Evolutionary conservation across 2,113 vertebrate genomes (phyloP), one percentile per base, ranked within the genome.

Genomic region (Vulpes ferrilata): DNA sequence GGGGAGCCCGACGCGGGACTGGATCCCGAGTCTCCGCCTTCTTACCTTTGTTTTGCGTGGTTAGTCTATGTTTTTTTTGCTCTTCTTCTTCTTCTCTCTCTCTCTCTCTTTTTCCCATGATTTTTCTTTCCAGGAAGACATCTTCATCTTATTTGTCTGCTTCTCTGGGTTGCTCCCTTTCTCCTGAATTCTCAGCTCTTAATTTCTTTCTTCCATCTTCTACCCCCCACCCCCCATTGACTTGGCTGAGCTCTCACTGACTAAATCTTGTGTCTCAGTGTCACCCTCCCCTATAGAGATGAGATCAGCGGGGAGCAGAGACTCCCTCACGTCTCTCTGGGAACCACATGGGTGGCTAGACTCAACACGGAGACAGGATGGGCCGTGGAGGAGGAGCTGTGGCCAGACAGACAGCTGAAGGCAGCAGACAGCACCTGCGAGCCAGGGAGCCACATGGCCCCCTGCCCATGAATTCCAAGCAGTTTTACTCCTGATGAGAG

Each of bases 211-310:
- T 7, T 78, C 11, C 12, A 30, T n/a, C 27, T 30, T 43, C 38
- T 20, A 0, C n/a, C 15, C 19, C 15, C 2, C 4, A 9, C 22
- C 11, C 62, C 15, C 7, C 53, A 23, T 11, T 7, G 2, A 8
- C 11, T 57, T 74, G 62, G 48, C 51, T 51, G 48, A 67, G 35
- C 35, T 65, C 8, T 53, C 27, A 17, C 48, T 90, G 43, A 48
- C 13, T 8, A 38, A 32, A 38, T 27, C 27, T 9, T 10, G 38
- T 22, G 30, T 43, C 11, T 67, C 23, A 6, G 1, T 12, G 19
- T 8, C 43, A 15, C 16, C 76, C 0, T 23, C 17, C 43, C 10
- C 64, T 86, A 27, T 20, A 25, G 35, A 19, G 6, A 65, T 19
- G 23, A 78, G 35, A 57, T 12, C 12, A 2, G 3, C 2, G 7